Conservation (phyloP, 92 coral and sea anemone species). For the Porites lobata region DNA sequence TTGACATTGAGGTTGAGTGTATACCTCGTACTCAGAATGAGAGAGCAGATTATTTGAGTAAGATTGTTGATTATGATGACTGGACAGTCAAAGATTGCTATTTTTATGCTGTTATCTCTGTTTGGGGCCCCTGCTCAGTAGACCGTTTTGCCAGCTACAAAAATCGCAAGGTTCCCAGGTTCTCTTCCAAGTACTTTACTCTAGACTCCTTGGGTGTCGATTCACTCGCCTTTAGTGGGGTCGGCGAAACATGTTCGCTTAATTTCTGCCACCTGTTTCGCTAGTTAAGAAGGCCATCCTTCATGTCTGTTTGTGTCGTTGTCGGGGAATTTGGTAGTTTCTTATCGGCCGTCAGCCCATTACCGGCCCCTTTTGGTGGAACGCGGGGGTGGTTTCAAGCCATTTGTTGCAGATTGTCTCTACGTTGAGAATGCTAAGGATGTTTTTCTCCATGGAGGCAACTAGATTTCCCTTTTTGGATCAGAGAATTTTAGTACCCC, state of each 20-base stretch:
- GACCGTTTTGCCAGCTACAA: no score
- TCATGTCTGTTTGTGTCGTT: background rate
- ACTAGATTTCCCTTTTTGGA: no score
- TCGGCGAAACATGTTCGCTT: constrained; percentile 7
- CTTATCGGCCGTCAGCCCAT: constrained; percentile 3
- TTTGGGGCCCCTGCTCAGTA: background rate
- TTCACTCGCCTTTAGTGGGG: background rate
- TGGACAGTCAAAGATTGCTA: no score
- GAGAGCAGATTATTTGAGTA: background rate
- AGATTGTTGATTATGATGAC: no score
- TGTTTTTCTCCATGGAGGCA: no score
- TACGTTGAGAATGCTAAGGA: no score
- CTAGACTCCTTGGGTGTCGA: background rate
- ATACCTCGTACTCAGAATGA: constrained; percentile 19
- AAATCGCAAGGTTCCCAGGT: no score
- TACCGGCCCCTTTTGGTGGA: no score
- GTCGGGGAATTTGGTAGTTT: constrained; percentile 9
- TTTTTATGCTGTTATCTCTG: no score
- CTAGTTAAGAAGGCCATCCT: no score
- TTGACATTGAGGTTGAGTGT: constrained; percentile 4
- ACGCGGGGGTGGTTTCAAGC: background rate
- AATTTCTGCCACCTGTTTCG: constrained; percentile 25
- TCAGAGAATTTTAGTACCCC: constrained; percentile 58
- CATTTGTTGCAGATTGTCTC: no score
- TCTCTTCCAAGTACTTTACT: background rate